Percentiles rank a stretch among this genome's conserved stretches.
Evolutionary conservation across 1,140 invertebrate species (phyloP).

Genomic region (Pantala flavescens): DNA sequence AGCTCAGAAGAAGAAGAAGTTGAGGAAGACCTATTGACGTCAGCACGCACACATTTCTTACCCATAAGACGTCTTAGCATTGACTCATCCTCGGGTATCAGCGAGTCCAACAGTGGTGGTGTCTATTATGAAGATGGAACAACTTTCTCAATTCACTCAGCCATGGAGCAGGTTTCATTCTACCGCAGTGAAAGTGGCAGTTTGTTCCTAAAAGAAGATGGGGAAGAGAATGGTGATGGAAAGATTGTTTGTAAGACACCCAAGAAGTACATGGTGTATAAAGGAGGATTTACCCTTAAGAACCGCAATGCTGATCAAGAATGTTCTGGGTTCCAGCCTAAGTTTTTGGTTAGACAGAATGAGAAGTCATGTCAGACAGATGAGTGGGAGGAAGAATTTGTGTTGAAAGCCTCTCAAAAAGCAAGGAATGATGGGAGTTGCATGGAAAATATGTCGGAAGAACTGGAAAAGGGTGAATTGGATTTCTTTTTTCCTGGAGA

Average conservation of each 20-base stretch:
- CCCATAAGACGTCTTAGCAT: constrained; percentile 51
- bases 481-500: constrained; percentile 26
- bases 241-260: constrained; percentile 24
- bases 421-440: background rate
- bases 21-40: constrained; percentile 58
- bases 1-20: constrained; percentile 29
- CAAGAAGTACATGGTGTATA: constrained; percentile 43
- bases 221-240: constrained; percentile 30
- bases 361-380: constrained; percentile 48
- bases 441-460: constrained; percentile 23
- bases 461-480: constrained; percentile 27
- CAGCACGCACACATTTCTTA: constrained; percentile 60
- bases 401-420: background rate
- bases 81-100: constrained; percentile 34
- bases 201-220: constrained; percentile 28
- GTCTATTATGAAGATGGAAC: constrained; percentile 49
- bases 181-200: constrained; percentile 31
- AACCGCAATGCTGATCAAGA: background rate
- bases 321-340: constrained; percentile 34
- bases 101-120: constrained; percentile 13
- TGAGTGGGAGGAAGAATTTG: constrained; percentile 25
- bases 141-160: constrained; percentile 53
- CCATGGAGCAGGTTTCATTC: constrained; percentile 44
- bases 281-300: constrained; percentile 27
- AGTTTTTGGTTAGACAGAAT: constrained; percentile 42